Base-by-base conservation (phyloP, 2,797 vertebrate genomes). In the Avahi laniger region DNA sequence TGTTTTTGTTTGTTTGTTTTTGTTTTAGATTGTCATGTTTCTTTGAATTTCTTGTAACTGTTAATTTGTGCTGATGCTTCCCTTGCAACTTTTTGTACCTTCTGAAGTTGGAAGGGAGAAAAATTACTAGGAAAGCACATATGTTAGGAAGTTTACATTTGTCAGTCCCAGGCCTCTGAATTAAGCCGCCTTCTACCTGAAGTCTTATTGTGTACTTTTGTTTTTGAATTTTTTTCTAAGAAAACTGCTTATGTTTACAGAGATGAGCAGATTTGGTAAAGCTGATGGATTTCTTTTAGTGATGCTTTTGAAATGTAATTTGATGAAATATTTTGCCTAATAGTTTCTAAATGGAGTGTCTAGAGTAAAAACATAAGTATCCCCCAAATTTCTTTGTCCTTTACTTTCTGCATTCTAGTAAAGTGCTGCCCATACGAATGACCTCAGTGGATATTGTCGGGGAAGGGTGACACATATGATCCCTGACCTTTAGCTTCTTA, bases 271-370 rank as follows among this genome's bases (percentile, higher is more conserved):
- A 28, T 63, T 63, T 46, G 28, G 41, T 84, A 88, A 93, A 95
- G 52, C 75, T 67, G 59, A 61, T 88, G 63, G 79, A 86, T 97
- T 81, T 93, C 67, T 85, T 73, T 65, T 30, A 54, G 35, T 63
- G 50, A 85, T 81, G 43, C n/a, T 79, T 93, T 54, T 85, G 5
- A 1, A 96, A 90, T 92, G 43, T 89, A 91, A 81, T 95, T 95
- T 97, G 75, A 95, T 59, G 86, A 81, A 93, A 93, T 96, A 59
- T 52, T 97, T 95, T 97, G 95, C 54, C 59, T 87, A 85, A 57
- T 79, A 89, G 10, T 10, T 96, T 97, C 2, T 0, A 46, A 79
- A 28, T 17, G 18, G 78, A 81, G 50, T 82, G 4, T 85, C 33
- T 63, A 48, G 41, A 20, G 30, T 43, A 80, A 86, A 61, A 54